These are phyloP conservation scores for Micromesistius poutassou DNA, from an alignment of 2,797 vertebrate species.

Conservation along the genomic window DNA sequence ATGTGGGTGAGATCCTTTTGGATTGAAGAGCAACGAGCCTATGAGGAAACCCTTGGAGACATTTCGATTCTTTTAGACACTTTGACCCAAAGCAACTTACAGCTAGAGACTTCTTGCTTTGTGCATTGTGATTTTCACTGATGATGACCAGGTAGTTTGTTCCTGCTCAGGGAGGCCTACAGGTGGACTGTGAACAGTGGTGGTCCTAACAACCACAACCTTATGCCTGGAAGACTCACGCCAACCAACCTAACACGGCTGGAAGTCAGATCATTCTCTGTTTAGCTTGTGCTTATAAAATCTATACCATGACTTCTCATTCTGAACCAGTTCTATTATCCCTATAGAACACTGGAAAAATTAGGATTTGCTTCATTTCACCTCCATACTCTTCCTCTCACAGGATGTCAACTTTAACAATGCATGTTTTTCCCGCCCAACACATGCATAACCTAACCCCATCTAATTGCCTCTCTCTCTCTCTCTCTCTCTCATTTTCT, in stretches of 20 bases:
- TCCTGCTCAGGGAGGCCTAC: too few species aligned
- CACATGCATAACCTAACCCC: background rate
- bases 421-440: background rate
- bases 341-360: background rate
- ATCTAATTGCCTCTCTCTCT: background rate
- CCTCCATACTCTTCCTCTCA: background rate
- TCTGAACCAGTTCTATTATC: background rate
- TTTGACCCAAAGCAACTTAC: too few species aligned
- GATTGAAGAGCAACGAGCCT: too few species aligned
- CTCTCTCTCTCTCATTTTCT: background rate
- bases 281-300: background rate
- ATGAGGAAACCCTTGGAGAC: background rate
- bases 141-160: too few species aligned
- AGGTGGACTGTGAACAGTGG: too few species aligned
- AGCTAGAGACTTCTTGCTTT: too few species aligned
- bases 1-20: too few species aligned
- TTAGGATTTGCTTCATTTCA: background rate
- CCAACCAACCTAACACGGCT: too few species aligned
- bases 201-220: too few species aligned
- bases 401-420: background rate
- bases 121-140: too few species aligned
- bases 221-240: too few species aligned
- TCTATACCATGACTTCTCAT: background rate
- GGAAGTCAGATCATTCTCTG: background rate
- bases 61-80: background rate